Conservation (phyloP, 2,888 invertebrate species). For the Parnassius smintheus region DNA sequence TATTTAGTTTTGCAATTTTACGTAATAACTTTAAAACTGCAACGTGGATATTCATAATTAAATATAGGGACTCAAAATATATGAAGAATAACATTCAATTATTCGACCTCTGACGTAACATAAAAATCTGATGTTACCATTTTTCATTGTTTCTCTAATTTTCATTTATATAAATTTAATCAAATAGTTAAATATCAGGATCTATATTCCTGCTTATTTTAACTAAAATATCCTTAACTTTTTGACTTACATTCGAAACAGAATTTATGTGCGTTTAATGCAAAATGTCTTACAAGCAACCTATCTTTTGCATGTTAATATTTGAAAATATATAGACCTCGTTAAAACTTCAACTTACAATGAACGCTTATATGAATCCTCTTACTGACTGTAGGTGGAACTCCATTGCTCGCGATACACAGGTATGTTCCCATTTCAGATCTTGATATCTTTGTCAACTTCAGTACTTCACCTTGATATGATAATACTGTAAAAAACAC, state of each 20-base stretch:
- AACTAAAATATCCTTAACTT: too few relatives aligned
- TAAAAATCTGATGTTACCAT: not conserved
- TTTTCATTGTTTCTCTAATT: not conserved
- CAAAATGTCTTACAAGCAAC: too few relatives aligned
- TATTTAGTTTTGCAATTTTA: slow-evolving; percentile 5
- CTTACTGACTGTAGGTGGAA: slow-evolving; percentile 94
- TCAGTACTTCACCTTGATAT: slow-evolving; percentile 90
- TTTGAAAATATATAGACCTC: not conserved
- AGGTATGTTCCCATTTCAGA: slow-evolving; percentile 96
- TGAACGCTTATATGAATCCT: slow-evolving; percentile 94
- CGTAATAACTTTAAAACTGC: slow-evolving; percentile 8
- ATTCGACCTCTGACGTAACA: slow-evolving; percentile 19
- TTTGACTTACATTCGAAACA: too few relatives aligned
- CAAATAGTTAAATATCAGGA: too few relatives aligned
- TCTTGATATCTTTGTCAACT: slow-evolving; percentile 90
- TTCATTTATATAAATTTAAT: slow-evolving; percentile 1
- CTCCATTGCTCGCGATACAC: slow-evolving; percentile 94
- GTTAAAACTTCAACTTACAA: slow-evolving; percentile 86
- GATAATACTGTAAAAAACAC: slow-evolving; percentile 81
- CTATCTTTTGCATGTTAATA: too few relatives aligned
- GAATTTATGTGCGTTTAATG: too few relatives aligned
- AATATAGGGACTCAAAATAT: slow-evolving; percentile 24
- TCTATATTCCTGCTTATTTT: too few relatives aligned
- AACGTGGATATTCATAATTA: slow-evolving; percentile 37
- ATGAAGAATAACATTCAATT: slow-evolving; percentile 9